phyloP scores from a whole-genome alignment of 64 coral and sea anemone species.

The Montipora cactus region DNA sequence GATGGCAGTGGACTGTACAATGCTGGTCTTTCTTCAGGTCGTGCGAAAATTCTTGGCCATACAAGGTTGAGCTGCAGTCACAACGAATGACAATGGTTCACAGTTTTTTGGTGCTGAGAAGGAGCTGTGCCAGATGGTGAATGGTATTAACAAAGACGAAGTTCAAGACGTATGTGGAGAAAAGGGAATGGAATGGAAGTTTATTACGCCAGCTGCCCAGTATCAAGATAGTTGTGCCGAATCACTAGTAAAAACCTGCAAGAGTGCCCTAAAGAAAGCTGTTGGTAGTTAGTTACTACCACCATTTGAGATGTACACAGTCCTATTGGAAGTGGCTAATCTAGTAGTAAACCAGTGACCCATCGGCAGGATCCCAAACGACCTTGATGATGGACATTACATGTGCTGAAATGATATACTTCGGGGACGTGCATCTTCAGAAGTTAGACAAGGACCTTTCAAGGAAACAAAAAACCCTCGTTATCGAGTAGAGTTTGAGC shows the following conservation, averaged over 20 bases:
- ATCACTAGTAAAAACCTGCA: constrained; percentile 51
- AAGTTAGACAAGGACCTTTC: constrained; percentile 58
- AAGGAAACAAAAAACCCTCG: constrained; percentile 27
- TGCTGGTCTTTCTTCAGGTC: constrained; percentile 63
- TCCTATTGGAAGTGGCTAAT: background rate
- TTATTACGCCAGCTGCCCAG: constrained; percentile 27
- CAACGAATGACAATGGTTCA: constrained; percentile 52
- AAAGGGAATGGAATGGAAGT: background rate
- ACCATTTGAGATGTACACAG: constrained; percentile 54
- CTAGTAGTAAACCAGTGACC: no score
- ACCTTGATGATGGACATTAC: constrained; percentile 42
- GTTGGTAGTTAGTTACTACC: constrained; percentile 18
- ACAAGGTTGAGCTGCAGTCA: constrained; percentile 25
- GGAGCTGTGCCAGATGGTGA: constrained; percentile 44
- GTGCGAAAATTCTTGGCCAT: constrained; percentile 47
- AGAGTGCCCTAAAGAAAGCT: background rate
- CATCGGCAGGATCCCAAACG: background rate
- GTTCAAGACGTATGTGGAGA: constrained; percentile 52
- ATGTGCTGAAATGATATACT: constrained; percentile 53
- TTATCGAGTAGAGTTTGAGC: constrained; percentile 10
- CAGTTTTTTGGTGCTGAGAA: constrained; percentile 32
- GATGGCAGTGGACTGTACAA: constrained; percentile 12
- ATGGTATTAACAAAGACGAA: constrained; percentile 23
- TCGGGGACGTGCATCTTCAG: constrained; percentile 1
- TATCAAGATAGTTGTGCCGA: background rate